Percentiles rank a stretch among this genome's conserved stretches.
Evolutionary conservation across 1,140 invertebrate species (phyloP).

Genomic region (Saxidomus purpurata): DNA sequence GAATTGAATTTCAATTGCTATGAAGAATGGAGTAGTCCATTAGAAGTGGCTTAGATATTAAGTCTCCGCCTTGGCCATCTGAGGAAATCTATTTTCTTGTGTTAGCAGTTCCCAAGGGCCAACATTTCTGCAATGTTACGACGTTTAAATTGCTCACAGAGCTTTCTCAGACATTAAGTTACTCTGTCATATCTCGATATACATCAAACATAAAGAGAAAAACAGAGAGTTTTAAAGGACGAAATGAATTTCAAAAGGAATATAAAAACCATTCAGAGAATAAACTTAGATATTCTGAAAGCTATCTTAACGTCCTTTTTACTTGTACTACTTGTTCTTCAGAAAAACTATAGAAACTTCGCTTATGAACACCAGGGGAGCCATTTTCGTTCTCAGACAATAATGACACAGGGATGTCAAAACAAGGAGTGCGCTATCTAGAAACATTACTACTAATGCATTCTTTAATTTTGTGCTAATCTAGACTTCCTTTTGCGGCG

Average conservation of each 20-base stretch:
- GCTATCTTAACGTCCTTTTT: slow-evolving; percentile 19
- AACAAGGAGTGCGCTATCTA: slow-evolving; percentile 35
- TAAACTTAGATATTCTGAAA: background rate
- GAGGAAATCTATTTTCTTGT: slow-evolving; percentile 70
- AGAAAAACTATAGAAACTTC: slow-evolving; percentile 39
- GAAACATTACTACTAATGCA: slow-evolving; percentile 64
- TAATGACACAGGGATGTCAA: slow-evolving; percentile 62
- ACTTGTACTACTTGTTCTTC: slow-evolving; percentile 7
- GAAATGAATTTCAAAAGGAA: slow-evolving; percentile 22
- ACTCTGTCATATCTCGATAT: slow-evolving; percentile 54
- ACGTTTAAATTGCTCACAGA: slow-evolving; percentile 59
- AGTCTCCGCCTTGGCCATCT: slow-evolving; percentile 4
- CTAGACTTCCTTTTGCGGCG: slow-evolving; percentile 61
- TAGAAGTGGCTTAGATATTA: slow-evolving; percentile 67
- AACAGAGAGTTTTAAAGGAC: slow-evolving; percentile 13
- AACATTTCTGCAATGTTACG: slow-evolving; percentile 42
- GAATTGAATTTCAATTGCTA: slow-evolving; percentile 75
- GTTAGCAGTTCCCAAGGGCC: slow-evolving; percentile 23
- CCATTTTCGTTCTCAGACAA: slow-evolving; percentile 15
- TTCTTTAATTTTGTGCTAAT: slow-evolving; percentile 69
- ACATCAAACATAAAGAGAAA: slow-evolving; percentile 18
- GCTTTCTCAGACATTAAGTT: slow-evolving; percentile 75
- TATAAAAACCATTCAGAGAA: background rate
- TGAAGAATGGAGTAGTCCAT: slow-evolving; percentile 53
- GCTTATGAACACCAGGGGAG: slow-evolving; percentile 45